phyloP scores from a whole-genome alignment of 2,797 vertebrate species.

The Parauchenoglanis punctatus region DNA sequence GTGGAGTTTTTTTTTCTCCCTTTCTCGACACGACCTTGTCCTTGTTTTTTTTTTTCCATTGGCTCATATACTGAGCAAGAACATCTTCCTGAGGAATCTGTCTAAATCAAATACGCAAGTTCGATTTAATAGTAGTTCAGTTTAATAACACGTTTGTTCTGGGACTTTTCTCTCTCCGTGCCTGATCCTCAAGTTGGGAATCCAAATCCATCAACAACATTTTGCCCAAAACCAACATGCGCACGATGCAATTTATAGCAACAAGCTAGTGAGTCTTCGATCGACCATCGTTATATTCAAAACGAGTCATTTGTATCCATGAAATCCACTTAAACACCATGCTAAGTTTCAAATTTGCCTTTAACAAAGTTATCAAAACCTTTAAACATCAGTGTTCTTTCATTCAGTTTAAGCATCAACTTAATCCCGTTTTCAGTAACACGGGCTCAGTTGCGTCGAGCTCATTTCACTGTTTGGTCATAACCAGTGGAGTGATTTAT shows the following conservation, averaged over 20 bases:
- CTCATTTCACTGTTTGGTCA: conserved; percentile 4
- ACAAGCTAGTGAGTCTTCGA: not conserved
- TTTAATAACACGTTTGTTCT: not conserved
- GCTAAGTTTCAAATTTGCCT: not conserved
- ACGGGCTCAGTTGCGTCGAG: not conserved
- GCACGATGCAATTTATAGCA: not conserved
- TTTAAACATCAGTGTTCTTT: not conserved
- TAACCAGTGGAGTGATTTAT: conserved; percentile 15
- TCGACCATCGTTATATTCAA: not conserved
- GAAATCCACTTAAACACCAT: not conserved
- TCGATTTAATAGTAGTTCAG: not conserved
- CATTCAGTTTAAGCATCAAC: not conserved
- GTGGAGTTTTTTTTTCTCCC: not conserved
- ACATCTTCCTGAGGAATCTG: not conserved
- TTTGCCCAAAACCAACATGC: not conserved
- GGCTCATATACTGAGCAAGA: not conserved
- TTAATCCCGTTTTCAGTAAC: not conserved
- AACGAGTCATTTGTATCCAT: not conserved
- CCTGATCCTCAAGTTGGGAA: not conserved
- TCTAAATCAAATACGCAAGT: not conserved
- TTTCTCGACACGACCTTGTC: conserved; percentile 31
- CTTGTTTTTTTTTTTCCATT: conserved; percentile 13
- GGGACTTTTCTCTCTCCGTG: not conserved
- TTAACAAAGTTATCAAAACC: not conserved
- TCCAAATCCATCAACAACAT: not conserved